Evolutionary conservation across 2,797 vertebrate species (phyloP), one percentile per base, ranked within the genome.

Genomic region (Poecilia wingei): DNA sequence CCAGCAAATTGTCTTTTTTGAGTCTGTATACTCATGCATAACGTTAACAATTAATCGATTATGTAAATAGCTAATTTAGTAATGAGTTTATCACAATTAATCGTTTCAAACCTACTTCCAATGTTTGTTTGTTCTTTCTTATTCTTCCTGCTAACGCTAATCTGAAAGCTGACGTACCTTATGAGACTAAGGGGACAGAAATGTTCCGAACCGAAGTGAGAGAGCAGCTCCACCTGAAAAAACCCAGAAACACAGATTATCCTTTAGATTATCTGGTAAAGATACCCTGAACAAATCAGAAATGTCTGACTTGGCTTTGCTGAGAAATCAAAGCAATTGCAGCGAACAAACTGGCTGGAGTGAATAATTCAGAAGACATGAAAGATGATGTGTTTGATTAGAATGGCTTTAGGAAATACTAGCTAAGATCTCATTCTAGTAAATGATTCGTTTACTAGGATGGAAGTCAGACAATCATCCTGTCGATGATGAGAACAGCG

Each of bases 121-220:
- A 16, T 6, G n/a, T 61, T 13, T 16, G 4, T 18, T 33, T 33
- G 9, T 10, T 25, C 22, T 25, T 53, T 3, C 51, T 25, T 64
- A 33, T 33, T 18, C 13, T 18, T 16, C 31, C 12, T 33, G 28
- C 57, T 16, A 31, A 55, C 9, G 3, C 25, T 57, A 33, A 28
- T 6, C 57, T 61, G 57, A 51, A 2, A 46, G 25, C 16, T 75
- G 10, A 76, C 85, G 64, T 95, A 99, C 98, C 98, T 98, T 94
- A 99, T 97, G 82, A 99, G 97, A 89, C 98, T 99, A 87, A 99
- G 96, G 36, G 98, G 98, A 86, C 98, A 99, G 93, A 99, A 99
- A 86, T 99, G 98, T 90, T 99, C 98, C 0, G 97, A 98, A 90
- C 98, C 98, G 89, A 98, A 99, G 93, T 99, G 97, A 1, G 98